Conservation (phyloP, 1,140 invertebrate genomes). For the Cryptotermes secundus region DNA sequence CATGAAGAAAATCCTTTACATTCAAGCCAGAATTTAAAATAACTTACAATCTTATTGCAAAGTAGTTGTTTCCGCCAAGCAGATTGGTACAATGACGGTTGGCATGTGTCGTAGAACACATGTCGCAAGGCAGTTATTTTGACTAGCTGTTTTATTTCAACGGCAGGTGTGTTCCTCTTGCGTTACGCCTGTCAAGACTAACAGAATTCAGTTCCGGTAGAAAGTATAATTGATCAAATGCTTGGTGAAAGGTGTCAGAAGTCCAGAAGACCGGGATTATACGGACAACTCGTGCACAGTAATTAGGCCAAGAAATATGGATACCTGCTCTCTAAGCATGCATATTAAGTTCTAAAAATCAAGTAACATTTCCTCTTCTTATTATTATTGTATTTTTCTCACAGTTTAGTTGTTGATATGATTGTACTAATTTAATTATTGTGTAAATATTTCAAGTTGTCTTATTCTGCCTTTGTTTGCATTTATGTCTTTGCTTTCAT, state of each 20-base stretch:
- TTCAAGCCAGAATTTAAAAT: too few species aligned
- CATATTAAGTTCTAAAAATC: too few species aligned
- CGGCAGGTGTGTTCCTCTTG: neutral
- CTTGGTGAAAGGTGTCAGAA: neutral
- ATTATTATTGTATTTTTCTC: too few species aligned
- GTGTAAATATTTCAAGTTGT: too few species aligned
- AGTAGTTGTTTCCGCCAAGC: neutral
- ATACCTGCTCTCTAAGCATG: neutral
- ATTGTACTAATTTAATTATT: too few species aligned
- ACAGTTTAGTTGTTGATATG: too few species aligned
- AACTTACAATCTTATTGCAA: too few species aligned
- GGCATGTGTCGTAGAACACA: neutral
- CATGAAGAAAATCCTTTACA: too few species aligned
- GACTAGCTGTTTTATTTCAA: neutral
- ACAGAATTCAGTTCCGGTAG: neutral
- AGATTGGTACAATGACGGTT: neutral
- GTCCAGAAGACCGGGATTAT: neutral
- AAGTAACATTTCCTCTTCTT: too few species aligned
- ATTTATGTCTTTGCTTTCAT: too few species aligned
- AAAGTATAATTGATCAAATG: neutral
- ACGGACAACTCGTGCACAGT: neutral
- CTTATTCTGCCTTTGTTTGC: too few species aligned
- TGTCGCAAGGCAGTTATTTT: neutral
- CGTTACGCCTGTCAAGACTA: neutral
- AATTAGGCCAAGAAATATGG: neutral